Evolutionary conservation across 1,140 invertebrate species (phyloP).

Genomic region (Drosophila sp.): DNA sequence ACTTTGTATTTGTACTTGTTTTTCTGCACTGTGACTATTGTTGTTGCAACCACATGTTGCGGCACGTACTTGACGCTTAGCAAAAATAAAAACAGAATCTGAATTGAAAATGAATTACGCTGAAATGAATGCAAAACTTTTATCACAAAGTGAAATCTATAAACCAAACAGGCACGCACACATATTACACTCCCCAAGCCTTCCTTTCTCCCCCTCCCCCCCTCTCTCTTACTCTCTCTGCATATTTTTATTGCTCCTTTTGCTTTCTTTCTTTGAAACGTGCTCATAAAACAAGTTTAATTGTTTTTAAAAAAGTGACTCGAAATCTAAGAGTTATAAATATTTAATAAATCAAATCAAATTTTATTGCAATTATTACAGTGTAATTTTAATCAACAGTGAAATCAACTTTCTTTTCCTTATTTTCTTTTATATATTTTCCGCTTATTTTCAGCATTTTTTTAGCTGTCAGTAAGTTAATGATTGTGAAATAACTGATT

Average conservation of each 20-base stretch:
- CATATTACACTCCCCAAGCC: constrained; percentile 4
- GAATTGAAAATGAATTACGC: constrained; percentile 75
- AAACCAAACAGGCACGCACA: constrained; percentile 46
- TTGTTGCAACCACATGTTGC: constrained; percentile 61
- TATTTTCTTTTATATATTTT: neutral
- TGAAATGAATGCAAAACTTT: constrained; percentile 73
- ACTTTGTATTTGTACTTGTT: neutral
- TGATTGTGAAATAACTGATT: neutral
- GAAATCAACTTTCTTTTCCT: no score
- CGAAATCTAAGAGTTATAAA: neutral
- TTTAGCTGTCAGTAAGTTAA: neutral
- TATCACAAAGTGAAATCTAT: constrained; percentile 71
- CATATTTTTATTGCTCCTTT: neutral
- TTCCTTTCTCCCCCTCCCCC: neutral
- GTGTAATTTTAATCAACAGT: no score
- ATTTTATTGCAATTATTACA: no score
- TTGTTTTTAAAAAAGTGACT: neutral
- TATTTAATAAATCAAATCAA: no score
- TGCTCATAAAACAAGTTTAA: constrained; percentile 38
- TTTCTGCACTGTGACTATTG: constrained; percentile 19
- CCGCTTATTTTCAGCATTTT: neutral
- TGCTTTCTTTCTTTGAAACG: constrained; percentile 1
- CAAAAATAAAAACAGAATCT: constrained; percentile 53
- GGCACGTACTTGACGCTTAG: constrained; percentile 60
- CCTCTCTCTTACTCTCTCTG: neutral